These are phyloP conservation scores for Chrysodeixis includens DNA, from an alignment of 2,888 invertebrate genomes.

Conservation along the genomic window DNA sequence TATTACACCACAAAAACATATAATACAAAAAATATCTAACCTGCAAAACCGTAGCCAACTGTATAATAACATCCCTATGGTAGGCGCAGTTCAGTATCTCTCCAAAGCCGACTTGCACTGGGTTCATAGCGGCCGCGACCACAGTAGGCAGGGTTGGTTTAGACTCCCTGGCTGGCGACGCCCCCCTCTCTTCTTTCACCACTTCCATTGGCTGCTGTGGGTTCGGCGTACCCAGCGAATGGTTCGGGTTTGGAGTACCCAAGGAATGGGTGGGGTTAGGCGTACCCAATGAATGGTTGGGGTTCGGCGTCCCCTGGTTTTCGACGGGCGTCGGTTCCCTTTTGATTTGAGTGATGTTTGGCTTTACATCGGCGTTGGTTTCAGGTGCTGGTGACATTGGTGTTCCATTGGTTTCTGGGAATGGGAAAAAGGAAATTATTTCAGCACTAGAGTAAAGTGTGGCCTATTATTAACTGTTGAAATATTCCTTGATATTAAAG, in stretches of 20 bases:
- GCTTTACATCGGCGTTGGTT: conserved; percentile 77
- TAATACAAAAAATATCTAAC: conserved; percentile 72
- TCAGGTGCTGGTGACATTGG: conserved; percentile 83
- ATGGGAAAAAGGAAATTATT: not conserved
- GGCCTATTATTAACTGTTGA: too few relatives aligned
- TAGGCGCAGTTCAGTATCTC: conserved; percentile 96
- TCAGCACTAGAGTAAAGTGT: too few relatives aligned
- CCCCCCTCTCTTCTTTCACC: conserved; percentile 80
- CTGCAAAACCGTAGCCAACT: conserved; percentile 94
- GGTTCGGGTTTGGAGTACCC: conserved; percentile 79
- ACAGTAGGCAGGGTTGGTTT: conserved; percentile 77
- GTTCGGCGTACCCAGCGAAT: conserved; percentile 76
- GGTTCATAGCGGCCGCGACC: conserved; percentile 85
- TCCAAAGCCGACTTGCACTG: conserved; percentile 92
- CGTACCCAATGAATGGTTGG: conserved; percentile 81
- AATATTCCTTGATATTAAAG: too few relatives aligned
- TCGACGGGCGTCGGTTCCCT: conserved; percentile 82
- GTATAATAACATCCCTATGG: conserved; percentile 95
- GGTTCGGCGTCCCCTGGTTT: conserved; percentile 82
- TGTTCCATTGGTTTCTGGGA: conserved; percentile 71
- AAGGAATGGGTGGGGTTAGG: conserved; percentile 81
- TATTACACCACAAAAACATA: not conserved
- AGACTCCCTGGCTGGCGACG: conserved; percentile 75
- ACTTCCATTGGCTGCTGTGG: conserved; percentile 79
- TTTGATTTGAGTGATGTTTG: conserved; percentile 85